Percentiles rank a stretch among this genome's conserved stretches.
phyloP scores from a whole-genome alignment of 2,888 invertebrate species.

The Cheilosia urbana region DNA sequence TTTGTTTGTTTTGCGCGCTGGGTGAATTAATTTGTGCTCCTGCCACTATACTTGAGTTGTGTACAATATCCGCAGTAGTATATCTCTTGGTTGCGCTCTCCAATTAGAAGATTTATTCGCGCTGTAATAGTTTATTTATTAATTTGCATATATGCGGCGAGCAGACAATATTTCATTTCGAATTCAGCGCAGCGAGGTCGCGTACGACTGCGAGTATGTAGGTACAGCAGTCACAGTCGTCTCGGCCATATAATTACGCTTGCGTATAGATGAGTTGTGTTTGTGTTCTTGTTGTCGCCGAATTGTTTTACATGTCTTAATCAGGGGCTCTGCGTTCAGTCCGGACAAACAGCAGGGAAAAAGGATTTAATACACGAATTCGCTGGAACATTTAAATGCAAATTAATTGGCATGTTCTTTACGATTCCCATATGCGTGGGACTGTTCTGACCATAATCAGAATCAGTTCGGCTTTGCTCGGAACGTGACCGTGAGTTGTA shows the following conservation, averaged over 20 bases:
- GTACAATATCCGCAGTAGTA: slow-evolving; percentile 13
- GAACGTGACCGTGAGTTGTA: slow-evolving; percentile 42
- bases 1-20: slow-evolving; percentile 35
- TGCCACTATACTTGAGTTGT: slow-evolving; percentile 17
- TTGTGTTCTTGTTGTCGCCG: slow-evolving; percentile 22
- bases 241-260: slow-evolving; percentile 44
- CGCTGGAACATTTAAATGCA: slow-evolving; percentile 52
- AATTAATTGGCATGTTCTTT: slow-evolving; percentile 46
- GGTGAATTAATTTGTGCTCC: slow-evolving; percentile 40
- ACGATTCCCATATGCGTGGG: slow-evolving; percentile 18
- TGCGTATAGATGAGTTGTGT: slow-evolving; percentile 36
- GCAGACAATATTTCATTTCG: slow-evolving; percentile 58
- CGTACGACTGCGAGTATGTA: slow-evolving; percentile 7
- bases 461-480: slow-evolving; percentile 32
- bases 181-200: slow-evolving; percentile 52
- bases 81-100: not conserved
- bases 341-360: slow-evolving; percentile 4
- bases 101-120: slow-evolving; percentile 61
- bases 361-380: slow-evolving; percentile 41
- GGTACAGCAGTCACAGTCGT: not conserved
- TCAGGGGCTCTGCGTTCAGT: slow-evolving; percentile 19
- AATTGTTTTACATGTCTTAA: slow-evolving; percentile 58
- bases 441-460: slow-evolving; percentile 30
- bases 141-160: slow-evolving; percentile 55
- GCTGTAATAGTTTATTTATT: slow-evolving; percentile 44